Evolutionary conservation across 2,888 invertebrate species (phyloP), one percentile per base, ranked within the genome.

Genomic region (Xylocampa areola): DNA sequence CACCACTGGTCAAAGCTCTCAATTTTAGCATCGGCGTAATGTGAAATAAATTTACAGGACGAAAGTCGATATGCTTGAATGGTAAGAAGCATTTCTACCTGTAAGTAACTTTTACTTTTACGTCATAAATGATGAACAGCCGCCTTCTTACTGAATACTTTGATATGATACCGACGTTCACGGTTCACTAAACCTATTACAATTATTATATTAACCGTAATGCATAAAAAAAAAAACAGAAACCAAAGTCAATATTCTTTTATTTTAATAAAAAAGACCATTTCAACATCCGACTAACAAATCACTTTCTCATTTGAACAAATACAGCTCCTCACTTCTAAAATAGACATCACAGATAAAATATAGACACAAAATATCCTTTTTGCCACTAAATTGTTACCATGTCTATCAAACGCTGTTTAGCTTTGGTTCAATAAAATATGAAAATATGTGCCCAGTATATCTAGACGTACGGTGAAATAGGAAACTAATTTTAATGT

Each of bases 341-440:
- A 87, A 90, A 89, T 91, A 92, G 87, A 91, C 92, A 91, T 92
- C 92, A 91, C 91, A 91, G 92, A 90, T 90, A 91, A 91, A 91
- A 91, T 89, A 90, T 88, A 91, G 86, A 88, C 84, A 89, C 86
- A 89, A 85, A 88, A 88, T 87, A 86, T 86, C 61, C 45, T 64
- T 80, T 85, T 87, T 84, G 83, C 81, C 85, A 83, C 85, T 82
- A 83, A 85, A 77, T 76, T 70, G 68, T 75, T 73, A 71, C 63
- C 60, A 68, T 76, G 63, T 47, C 73, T 77, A 76, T 74, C 62
- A 77, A 74, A 77, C 67, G 77, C 70, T 75, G 72, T 72, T 75
- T 71, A 75, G 76, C 73, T 62, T 58, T 39, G 7, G 3, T 37
- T 36, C 17, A 35, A 13, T 11, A 29, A 29, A 48, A 19, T n/a